Conservation (phyloP, 2,113 vertebrate genomes). For the Mustela nigripes region DNA sequence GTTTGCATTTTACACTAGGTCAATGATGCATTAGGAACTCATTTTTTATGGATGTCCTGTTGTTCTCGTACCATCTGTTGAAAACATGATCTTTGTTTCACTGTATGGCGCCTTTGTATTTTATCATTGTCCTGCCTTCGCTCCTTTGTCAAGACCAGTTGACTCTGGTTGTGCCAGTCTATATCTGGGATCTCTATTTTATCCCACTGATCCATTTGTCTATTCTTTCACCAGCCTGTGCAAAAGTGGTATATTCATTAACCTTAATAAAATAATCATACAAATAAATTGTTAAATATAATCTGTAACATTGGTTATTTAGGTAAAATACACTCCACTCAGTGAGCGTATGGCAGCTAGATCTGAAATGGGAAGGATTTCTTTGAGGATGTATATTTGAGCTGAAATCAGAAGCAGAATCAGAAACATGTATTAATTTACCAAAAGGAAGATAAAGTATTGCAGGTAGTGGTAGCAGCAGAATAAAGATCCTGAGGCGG, state of each 20-base stretch:
- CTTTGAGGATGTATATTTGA: neutral
- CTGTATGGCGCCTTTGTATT: neutral
- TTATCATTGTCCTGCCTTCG: neutral
- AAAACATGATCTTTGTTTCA: neutral
- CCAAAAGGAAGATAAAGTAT: neutral
- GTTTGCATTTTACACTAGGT: neutral
- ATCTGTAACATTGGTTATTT: neutral
- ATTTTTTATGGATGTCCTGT: neutral
- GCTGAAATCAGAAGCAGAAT: neutral
- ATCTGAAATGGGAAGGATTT: neutral
- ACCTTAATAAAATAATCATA: neutral
- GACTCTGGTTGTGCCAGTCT: neutral
- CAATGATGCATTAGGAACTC: neutral
- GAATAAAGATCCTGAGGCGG: neutral
- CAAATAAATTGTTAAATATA: neutral
- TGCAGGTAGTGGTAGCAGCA: neutral
- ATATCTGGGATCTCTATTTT: neutral
- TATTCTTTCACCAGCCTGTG: neutral
- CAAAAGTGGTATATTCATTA: neutral
- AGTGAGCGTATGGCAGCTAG: neutral
- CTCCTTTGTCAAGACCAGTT: neutral
- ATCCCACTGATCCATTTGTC: neutral
- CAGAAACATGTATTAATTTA: neutral
- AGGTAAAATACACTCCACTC: neutral
- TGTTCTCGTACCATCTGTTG: neutral